Percentiles rank a stretch among this genome's conserved stretches.
phyloP scores from a whole-genome alignment of 2,888 invertebrate species.

The Zelleria hepariella region DNA sequence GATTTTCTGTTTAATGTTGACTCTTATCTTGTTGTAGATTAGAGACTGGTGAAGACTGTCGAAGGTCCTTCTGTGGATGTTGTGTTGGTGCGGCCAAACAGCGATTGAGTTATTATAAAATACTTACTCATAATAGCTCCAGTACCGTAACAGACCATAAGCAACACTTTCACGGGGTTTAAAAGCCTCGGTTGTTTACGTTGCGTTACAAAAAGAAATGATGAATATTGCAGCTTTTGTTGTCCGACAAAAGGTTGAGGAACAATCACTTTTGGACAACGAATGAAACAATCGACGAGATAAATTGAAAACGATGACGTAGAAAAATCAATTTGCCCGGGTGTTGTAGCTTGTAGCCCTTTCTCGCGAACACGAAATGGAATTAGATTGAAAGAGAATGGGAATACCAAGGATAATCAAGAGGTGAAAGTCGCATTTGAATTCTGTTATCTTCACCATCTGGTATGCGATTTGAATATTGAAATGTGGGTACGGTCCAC shows the following conservation, averaged over 20 bases:
- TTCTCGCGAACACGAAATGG: neutral
- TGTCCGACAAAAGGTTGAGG: neutral
- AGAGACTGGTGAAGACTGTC: too few relatives aligned
- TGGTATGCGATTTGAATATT: neutral
- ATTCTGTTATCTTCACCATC: neutral
- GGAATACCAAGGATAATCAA: neutral
- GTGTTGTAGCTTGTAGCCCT: neutral
- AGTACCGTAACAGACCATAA: neutral
- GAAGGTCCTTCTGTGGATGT: neutral
- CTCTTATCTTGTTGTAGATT: too few relatives aligned
- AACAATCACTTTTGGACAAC: neutral
- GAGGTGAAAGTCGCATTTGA: neutral
- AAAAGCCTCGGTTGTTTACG: neutral
- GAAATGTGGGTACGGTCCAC: neutral
- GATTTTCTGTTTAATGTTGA: too few relatives aligned
- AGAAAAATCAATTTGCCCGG: neutral
- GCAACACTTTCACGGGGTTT: neutral
- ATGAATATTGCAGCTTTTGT: slow-evolving; percentile 7
- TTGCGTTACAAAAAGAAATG: neutral
- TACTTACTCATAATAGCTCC: neutral
- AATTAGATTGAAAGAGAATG: neutral
- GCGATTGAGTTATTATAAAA: neutral
- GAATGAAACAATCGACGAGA: neutral
- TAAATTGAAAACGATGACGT: neutral
- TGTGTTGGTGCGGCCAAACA: neutral